Base-by-base conservation (phyloP, 2,113 vertebrate genomes). In the Cottus gobio region DNA sequence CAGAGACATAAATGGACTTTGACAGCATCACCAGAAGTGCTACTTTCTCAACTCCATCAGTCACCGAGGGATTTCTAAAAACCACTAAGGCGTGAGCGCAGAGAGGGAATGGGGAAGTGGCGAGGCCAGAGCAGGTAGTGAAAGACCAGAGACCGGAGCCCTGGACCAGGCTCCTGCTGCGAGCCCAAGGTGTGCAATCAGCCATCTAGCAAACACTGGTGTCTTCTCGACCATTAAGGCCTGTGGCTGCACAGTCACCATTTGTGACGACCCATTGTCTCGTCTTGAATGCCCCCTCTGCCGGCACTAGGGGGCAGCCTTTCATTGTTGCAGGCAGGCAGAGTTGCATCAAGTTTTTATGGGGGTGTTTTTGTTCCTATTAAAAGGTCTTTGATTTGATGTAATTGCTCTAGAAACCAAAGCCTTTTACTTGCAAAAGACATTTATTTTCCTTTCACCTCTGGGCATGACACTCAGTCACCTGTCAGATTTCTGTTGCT, bases 301-400 rank as follows among this genome's bases (percentile, higher is more conserved):
- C 22, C 56, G 79, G 54, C 94, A 91, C 89, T 87, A 93, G 93
- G 90, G 91, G 92, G 92, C 87, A 92, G 44, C 65, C 79, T 93
- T 87, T 89, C 70, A 71, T 88, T 89, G 88, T 79, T 71, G 42
- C 79, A 80, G 12, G 22, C 1, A 70, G 28, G 69, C 56, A 73
- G n/a, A 76, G 44, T 26, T 50, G 7, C n/a, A 67, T 63, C 3
- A 37, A 30, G 63, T 67, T 72, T 62, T 62, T 15, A 61, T 61
- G 36, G 24, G 1, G 22, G 22, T 66, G 16, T 61, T 82, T 80
- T 61, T 75, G 61, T 74, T 65, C 30, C 50, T 64, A 9, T 28
- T 50, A n/a, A 26, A 42, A 36, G 28, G 37, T 63, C 39, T 28
- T 60, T 74, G 39, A 34, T 77, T 82, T 63, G 3, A 54, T 22